Base-by-base conservation (phyloP, 2,113 vertebrate genomes). In the Abramis brama region DNA sequence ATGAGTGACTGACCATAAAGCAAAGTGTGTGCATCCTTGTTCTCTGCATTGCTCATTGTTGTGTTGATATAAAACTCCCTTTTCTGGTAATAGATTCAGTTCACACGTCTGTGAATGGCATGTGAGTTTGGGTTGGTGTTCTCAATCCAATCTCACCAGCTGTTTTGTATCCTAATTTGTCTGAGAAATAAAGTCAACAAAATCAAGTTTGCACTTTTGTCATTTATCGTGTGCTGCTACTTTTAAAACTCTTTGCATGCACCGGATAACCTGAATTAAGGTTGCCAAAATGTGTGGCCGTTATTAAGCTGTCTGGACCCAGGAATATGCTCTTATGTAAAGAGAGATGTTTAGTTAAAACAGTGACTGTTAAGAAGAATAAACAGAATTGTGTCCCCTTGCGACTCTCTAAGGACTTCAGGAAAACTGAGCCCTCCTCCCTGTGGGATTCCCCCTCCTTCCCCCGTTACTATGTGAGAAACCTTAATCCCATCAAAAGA, bases 401-500 rank as follows among this genome's bases (percentile, higher is more conserved):
- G 55, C 45, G 47, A 25, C 79, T 74, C 60, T 83, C 55, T 30
- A 23, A 59, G 91, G 87, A 90, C 89, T 91, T 87, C 83, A 86
- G 90, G 92, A 92, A 86, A 93, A 91, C 90, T 71, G 75, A 91
- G 91, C 89, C 90, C 92, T 91, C 88, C 87, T 91, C 93, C 88
- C 90, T 89, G 89, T 93, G 89, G 91, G 92, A 92, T 90, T 89
- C 90, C 91, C 92, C 91, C 92, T 89, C 88, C 93, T 91, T 92
- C 94, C 92, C 93, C 92, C 92, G 86, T 93, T 93, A 94, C 92
- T 95, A 93, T 93, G 85, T 93, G 96, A 96, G 96, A 96, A 94
- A 93, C 95, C 94, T 85, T 97, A 96, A 97, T 97, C 96, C 95
- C 97, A 95, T 97, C 96, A 97, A 97, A 97, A 93, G 88, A 91